These are phyloP conservation scores for Muntiacus muntjak DNA, from an alignment of 2,113 vertebrate species.

Conservation along the genomic window DNA sequence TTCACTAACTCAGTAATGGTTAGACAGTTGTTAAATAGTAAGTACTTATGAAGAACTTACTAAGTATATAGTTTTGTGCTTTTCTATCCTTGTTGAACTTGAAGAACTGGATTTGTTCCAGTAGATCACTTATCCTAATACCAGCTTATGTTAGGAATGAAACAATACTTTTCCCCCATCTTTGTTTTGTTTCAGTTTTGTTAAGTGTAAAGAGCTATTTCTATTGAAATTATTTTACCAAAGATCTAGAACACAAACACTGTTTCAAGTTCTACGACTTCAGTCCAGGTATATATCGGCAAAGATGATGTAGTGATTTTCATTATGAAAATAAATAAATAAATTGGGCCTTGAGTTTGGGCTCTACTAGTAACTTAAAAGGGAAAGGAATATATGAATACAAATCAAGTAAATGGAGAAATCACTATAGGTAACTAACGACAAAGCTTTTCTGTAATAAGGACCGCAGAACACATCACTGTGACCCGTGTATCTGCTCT, in stretches of 20 bases:
- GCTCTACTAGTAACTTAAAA: neutral
- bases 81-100: neutral
- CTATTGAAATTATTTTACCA: neutral
- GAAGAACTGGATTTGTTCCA: neutral
- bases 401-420: neutral
- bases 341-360: neutral
- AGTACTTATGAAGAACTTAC: neutral
- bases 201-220: neutral
- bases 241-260: neutral
- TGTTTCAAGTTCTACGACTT: neutral
- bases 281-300: neutral
- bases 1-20: neutral
- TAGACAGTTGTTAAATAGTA: neutral
- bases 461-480: fast-evolving
- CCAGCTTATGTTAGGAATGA: neutral
- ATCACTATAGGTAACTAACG: neutral
- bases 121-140: neutral
- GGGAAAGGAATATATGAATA: neutral
- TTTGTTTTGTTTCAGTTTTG: neutral
- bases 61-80: neutral
- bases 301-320: neutral
- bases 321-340: neutral
- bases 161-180: neutral
- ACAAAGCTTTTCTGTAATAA: neutral
- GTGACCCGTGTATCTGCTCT: neutral